Conservation (phyloP, 2,797 vertebrate genomes). For the Spinibarbus caldwelli region DNA sequence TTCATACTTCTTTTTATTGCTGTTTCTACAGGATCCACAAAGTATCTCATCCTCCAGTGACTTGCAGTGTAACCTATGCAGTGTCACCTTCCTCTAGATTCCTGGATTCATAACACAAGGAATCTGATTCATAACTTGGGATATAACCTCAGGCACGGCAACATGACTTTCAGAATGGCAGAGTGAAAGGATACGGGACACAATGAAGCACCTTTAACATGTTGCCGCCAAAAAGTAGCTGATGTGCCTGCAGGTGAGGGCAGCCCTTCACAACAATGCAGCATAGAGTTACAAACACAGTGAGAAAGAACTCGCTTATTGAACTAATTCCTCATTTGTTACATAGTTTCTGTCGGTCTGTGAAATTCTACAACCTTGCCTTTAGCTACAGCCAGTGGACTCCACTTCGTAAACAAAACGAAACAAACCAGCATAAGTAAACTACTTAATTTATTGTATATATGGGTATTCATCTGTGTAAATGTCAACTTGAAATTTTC, state of each 20-base stretch:
- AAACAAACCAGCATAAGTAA: constrained; percentile 50
- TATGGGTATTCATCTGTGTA: constrained; percentile 20
- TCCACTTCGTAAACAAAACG: neutral
- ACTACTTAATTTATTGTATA: constrained; percentile 54
- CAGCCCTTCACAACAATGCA: constrained; percentile 66
- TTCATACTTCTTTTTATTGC: neutral
- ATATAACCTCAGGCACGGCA: constrained; percentile 33
- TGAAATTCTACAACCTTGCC: constrained; percentile 47
- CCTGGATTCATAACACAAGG: constrained; percentile 22
- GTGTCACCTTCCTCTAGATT: constrained; percentile 29
- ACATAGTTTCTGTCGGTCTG: constrained; percentile 59
- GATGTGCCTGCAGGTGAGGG: constrained; percentile 63
- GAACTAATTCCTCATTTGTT: constrained; percentile 67
- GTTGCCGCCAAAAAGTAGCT: constrained; percentile 64
- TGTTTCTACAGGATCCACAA: neutral
- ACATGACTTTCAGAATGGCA: constrained; percentile 57
- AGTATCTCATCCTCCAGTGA: neutral
- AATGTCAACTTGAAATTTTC: neutral
- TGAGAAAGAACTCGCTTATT: constrained; percentile 54
- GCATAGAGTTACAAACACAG: constrained; percentile 61
- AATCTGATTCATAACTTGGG: constrained; percentile 37
- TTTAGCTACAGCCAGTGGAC: constrained; percentile 46
- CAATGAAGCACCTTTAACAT: constrained; percentile 67
- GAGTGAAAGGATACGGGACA: constrained; percentile 64
- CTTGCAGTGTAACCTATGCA: constrained; percentile 14